Evolutionary conservation across 2,797 vertebrate genomes (phyloP).

Genomic region (Gadopsis marmoratus): DNA sequence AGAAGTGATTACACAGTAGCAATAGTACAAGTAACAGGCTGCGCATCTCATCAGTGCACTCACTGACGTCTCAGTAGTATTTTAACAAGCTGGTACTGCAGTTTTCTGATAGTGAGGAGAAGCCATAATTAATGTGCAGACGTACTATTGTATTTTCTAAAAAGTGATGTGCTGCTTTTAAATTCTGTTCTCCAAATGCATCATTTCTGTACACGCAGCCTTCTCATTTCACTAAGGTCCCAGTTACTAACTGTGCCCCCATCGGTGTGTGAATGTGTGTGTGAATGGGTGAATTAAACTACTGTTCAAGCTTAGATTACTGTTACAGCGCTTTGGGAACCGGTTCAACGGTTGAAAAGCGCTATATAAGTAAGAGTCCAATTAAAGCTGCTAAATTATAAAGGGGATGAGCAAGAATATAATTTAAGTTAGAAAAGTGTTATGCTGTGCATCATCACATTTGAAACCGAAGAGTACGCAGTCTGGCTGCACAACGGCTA

Average conservation of each 20-base stretch:
- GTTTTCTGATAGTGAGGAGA: constrained; percentile 12
- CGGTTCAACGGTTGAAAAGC: no score
- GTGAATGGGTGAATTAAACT: no score
- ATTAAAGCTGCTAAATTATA: constrained; percentile 5
- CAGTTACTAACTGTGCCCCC: no score
- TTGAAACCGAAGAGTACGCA: background rate
- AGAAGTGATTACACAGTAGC: background rate
- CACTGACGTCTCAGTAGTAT: background rate
- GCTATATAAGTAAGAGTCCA: no score
- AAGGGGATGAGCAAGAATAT: background rate
- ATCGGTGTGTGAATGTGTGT: no score
- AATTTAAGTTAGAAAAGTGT: background rate
- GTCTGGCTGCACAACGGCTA: background rate
- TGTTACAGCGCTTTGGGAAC: no score
- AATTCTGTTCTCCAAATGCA: background rate
- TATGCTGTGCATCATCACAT: background rate
- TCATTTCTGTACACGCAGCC: background rate
- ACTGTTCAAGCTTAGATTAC: no score
- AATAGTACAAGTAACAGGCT: background rate
- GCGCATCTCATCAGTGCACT: background rate
- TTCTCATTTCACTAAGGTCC: background rate
- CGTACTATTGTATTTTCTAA: background rate
- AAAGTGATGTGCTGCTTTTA: background rate
- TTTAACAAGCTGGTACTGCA: background rate
- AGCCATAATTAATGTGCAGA: background rate